Evolutionary conservation across 1,140 invertebrate genomes (phyloP).

Genomic region (Cydia strobilella): DNA sequence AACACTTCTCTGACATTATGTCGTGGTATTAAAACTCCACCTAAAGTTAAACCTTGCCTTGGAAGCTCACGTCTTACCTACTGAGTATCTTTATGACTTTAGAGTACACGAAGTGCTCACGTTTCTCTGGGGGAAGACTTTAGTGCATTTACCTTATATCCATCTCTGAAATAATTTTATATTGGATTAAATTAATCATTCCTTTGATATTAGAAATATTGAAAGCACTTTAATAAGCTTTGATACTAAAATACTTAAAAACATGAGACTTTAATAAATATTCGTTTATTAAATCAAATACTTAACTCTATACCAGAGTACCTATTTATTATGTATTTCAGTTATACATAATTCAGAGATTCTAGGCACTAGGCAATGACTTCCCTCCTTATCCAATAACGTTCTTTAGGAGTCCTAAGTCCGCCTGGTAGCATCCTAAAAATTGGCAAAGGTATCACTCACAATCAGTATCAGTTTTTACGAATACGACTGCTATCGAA

Average conservation of each 20-base stretch:
- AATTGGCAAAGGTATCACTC: too few relatives aligned
- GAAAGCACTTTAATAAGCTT: background rate
- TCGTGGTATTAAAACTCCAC: background rate
- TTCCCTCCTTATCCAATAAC: too few relatives aligned
- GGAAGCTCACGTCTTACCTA: background rate
- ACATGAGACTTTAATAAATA: background rate
- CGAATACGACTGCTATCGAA: too few relatives aligned
- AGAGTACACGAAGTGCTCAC: background rate
- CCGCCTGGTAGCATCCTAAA: too few relatives aligned
- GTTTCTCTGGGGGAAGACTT: background rate
- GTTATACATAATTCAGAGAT: too few relatives aligned
- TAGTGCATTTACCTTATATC: background rate
- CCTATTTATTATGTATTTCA: too few relatives aligned
- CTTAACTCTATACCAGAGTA: too few relatives aligned
- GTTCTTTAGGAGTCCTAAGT: too few relatives aligned
- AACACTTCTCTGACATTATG: too few relatives aligned
- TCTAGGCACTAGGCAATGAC: too few relatives aligned
- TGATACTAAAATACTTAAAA: background rate
- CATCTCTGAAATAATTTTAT: background rate
- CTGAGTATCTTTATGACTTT: background rate
- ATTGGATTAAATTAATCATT: background rate
- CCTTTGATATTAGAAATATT: constrained; percentile 2
- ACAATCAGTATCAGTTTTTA: too few relatives aligned
- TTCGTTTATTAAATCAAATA: too few relatives aligned
- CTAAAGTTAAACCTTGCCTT: background rate